Base-by-base conservation (phyloP, 2,113 vertebrate species). In the Entelurus aequoreus region DNA sequence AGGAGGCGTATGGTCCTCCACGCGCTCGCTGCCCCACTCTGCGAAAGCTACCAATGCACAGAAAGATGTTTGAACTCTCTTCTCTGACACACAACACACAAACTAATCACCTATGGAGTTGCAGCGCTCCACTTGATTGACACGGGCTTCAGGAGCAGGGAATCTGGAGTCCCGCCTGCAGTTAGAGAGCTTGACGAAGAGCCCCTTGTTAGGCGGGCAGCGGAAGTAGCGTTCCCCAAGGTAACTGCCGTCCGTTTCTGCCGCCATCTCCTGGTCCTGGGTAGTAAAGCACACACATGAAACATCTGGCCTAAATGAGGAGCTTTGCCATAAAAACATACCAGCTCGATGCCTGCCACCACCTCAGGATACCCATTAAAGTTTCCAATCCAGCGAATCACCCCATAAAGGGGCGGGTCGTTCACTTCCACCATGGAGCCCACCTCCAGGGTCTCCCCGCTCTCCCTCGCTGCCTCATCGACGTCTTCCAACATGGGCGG, bases 381-480 rank as follows among this genome's bases (percentile, higher is more conserved):
- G 13, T 70, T 71, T 13, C 92, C 93, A 7, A 93, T 91, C 92
- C 92, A 94, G 58, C 89, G 89, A 14, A 94, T 92, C 5, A 94
- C 92, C 2, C 93, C 93, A 5, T 85, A 93, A 6, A 92, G 81
- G 0, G 91, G 91, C 0, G 92, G 91, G 13, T 92, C 86, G 14
- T 93, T 90, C 46, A 94, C 91, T 56, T 93, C 91, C 0, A 94
- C 91, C 91, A 94, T 88, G 0, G 90, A 93, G 9, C 89, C 91
- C 36, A 90, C 86, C 58, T 93, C 92, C 64, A 93, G 66, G 38
- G 70, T 70, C 7, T 21, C 37, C 14, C 58, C 80, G 7, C 36
- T 35, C 52, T 72, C 77, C 19, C 1, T 61, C 0, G 5, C 3
- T 0, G 5, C 62, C 0, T 65, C 66, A 0, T 1, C 4, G 0